Evolutionary conservation across 2,888 invertebrate species (phyloP).

Genomic region (Drosophila quinaria): DNA sequence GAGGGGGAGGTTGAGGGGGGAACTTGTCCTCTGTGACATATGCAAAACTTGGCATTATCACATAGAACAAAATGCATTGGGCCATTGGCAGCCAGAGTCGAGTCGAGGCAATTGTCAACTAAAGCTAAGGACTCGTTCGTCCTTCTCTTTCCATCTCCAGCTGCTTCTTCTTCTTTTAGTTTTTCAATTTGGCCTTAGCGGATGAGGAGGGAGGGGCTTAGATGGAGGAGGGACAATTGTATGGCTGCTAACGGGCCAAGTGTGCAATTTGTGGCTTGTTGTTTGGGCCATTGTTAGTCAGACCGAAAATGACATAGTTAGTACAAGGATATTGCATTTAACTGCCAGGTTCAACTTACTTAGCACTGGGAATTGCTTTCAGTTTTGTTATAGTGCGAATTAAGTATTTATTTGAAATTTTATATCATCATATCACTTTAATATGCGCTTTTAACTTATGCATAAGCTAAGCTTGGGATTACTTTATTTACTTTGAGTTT

Average conservation of each 20-base stretch:
- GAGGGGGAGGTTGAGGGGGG: neutral
- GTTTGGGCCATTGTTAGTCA: conserved; percentile 43
- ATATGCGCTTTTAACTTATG: conserved; percentile 1
- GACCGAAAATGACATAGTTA: conserved; percentile 44
- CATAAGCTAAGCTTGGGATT: neutral
- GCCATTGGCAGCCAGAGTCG: conserved; percentile 20
- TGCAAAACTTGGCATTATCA: conserved; percentile 62
- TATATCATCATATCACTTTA: neutral
- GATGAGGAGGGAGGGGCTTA: neutral
- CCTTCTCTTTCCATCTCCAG: neutral
- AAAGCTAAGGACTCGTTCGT: conserved; percentile 14
- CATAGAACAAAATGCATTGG: conserved; percentile 44
- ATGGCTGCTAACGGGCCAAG: conserved; percentile 39
- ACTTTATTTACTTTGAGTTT: neutral
- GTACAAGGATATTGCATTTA: conserved; percentile 45
- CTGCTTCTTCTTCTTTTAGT: conserved; percentile 17
- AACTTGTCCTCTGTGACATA: conserved; percentile 29
- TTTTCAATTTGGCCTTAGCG: conserved; percentile 37
- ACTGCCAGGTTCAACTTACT: conserved; percentile 21
- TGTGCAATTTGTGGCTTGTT: conserved; percentile 55
- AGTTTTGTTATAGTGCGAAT: conserved; percentile 2
- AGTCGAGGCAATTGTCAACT: conserved; percentile 32
- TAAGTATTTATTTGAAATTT: conserved; percentile 8
- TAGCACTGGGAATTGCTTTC: conserved; percentile 10
- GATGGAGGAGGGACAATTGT: conserved; percentile 3